Evolutionary conservation across 2,797 vertebrate species (phyloP).

Genomic region (Varecia variegata): DNA sequence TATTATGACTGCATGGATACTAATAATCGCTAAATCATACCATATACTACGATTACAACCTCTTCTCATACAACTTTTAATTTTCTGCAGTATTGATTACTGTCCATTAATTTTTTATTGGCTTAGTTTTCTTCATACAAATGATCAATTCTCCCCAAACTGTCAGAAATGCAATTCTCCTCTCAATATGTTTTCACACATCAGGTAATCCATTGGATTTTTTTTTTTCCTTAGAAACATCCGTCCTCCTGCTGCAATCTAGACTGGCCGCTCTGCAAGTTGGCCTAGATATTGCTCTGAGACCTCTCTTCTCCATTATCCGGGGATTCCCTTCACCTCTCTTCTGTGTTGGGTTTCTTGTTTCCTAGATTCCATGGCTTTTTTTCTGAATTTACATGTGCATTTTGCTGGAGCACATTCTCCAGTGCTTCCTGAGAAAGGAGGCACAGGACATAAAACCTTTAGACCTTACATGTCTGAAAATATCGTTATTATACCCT

Average conservation of each 20-base stretch:
- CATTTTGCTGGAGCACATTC: background rate
- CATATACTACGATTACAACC: slow-evolving; percentile 23
- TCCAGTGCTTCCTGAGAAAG: slow-evolving; percentile 7
- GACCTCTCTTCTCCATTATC: background rate
- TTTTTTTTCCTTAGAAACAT: background rate
- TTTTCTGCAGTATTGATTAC: background rate
- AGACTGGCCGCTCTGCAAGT: background rate
- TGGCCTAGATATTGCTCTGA: background rate
- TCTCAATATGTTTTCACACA: slow-evolving; percentile 25
- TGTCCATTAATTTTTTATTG: background rate
- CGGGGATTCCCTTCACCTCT: background rate
- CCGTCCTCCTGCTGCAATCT: background rate
- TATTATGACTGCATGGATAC: background rate
- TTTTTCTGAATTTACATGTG: background rate
- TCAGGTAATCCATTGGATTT: background rate
- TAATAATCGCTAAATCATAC: slow-evolving; percentile 7
- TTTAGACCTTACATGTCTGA: background rate
- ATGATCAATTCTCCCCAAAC: background rate
- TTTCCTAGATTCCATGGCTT: background rate
- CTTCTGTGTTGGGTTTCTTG: slow-evolving; percentile 15
- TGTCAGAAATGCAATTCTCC: slow-evolving; percentile 8
- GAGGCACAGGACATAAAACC: background rate
- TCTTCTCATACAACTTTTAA: background rate
- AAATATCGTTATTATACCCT: background rate
- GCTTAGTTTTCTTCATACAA: slow-evolving; percentile 16